Evolutionary conservation across 2,797 vertebrate genomes (phyloP).

Genomic region (Moxostoma hubbsi): DNA sequence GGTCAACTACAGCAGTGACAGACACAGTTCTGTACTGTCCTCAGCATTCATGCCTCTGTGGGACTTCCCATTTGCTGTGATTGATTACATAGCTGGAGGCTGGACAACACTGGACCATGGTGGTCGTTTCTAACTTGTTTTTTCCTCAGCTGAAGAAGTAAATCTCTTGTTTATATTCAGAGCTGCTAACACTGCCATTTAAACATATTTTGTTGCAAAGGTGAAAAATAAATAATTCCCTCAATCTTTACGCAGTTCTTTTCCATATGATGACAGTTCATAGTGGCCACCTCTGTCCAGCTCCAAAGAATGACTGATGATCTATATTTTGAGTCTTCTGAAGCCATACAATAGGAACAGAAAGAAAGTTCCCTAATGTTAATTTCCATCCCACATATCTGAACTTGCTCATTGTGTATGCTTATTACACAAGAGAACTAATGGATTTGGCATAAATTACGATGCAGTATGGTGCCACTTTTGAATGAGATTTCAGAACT

Average conservation of each 20-base stretch:
- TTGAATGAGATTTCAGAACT: too few relatives aligned
- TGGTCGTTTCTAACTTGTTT: not conserved
- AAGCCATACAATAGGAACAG: too few relatives aligned
- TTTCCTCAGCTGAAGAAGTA: not conserved
- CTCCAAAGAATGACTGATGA: not conserved
- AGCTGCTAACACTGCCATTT: slow-evolving; percentile 4
- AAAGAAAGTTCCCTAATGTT: too few relatives aligned
- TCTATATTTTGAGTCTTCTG: too few relatives aligned
- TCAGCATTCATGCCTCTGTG: slow-evolving; percentile 4
- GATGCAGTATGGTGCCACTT: too few relatives aligned
- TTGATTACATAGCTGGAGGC: slow-evolving; percentile 46
- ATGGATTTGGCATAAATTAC: too few relatives aligned
- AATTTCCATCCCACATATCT: too few relatives aligned
- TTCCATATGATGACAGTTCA: not conserved
- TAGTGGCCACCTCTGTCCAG: not conserved
- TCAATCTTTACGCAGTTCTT: not conserved
- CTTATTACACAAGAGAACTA: too few relatives aligned
- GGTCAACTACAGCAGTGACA: not conserved
- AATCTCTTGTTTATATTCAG: not conserved
- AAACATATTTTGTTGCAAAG: slow-evolving; percentile 6
- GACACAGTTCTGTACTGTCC: not conserved
- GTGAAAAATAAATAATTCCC: not conserved
- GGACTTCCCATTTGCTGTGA: slow-evolving; percentile 28
- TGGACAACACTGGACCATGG: not conserved
- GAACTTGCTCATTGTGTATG: too few relatives aligned